Evolutionary conservation across 1,140 invertebrate genomes (phyloP), one percentile per base, ranked within the genome.

Genomic region (Lepidotrigona ventralis): DNA sequence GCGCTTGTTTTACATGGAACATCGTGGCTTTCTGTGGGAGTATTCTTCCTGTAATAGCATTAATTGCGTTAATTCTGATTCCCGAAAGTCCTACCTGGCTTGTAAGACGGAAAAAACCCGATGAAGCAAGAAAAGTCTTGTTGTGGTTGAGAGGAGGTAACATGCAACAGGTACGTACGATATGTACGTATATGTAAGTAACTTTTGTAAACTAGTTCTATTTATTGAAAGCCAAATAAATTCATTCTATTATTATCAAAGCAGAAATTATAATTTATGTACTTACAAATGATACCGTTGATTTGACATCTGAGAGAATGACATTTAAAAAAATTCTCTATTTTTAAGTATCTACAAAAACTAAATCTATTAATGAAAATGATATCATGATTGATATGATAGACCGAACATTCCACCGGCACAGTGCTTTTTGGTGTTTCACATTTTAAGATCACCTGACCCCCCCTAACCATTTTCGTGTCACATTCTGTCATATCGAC

Each of bases 51-150:
- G 54, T 93, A 1, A 51, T 96, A 29, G 95, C 96, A 0, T 92
- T 96, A 26, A 77, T 95, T 2, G 94, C 95, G 17, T 92, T 97
- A 12, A 95, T 95, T 80, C 93, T 96, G 69, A 95, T 97, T 56
- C 97, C 97, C 0, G 97, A 97, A 90, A 96, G 96, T 81, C 97
- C 97, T 2, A 95, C 95, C 5, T 97, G 96, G 97, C 92, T 97
- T 11, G 93, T 96, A 0, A 94, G 95, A 46, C 94, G 95, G 79
- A 95, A 95, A 11, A 94, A 95, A 70, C 94, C 95, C 60, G 95
- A 96, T 12, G 94, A 96, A 15, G 97, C 97, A 0, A 95, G 95
- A 88, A 94, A 95, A 79, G 95, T 96, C 0, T 93, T 97, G 73
- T 91, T 95, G 29, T 96, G 96, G 94, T 92, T 97, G 8, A 94